phyloP scores from a whole-genome alignment of 2,797 vertebrate species.

The Smutsia gigantea region DNA sequence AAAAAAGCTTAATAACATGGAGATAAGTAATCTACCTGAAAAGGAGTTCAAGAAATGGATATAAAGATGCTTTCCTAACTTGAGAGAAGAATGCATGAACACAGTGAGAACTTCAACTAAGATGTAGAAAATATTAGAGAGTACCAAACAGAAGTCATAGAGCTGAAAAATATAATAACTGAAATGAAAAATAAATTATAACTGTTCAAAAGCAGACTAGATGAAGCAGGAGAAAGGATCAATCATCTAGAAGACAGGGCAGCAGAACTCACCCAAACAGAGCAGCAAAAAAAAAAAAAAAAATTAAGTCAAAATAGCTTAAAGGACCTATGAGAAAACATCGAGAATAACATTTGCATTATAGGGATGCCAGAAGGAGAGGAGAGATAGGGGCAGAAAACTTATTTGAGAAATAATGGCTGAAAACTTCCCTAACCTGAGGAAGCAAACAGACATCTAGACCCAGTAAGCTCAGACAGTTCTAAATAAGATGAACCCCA shows the following conservation, averaged over 20 bases:
- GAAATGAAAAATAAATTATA: background rate
- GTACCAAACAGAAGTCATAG: background rate
- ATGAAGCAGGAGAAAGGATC: background rate
- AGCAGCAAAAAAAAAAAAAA: background rate
- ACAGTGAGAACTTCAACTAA: background rate
- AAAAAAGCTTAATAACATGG: background rate
- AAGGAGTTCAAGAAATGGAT: background rate
- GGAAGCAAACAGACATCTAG: too few species aligned
- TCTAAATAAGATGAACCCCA: too few species aligned
- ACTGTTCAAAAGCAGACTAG: background rate
- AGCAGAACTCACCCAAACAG: background rate
- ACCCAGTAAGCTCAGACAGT: too few species aligned
- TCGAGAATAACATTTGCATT: background rate
- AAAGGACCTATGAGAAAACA: background rate
- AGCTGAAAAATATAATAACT: background rate
- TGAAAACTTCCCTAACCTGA: too few species aligned
- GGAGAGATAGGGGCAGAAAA: too few species aligned
- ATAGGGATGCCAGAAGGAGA: too few species aligned
- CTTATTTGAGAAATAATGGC: too few species aligned
- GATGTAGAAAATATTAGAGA: background rate
- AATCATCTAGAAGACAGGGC: background rate
- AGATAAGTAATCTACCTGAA: background rate
- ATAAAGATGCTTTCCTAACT: background rate
- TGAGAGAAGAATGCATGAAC: background rate
- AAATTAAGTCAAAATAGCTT: background rate